Percentiles rank a stretch among this genome's conserved stretches.
Evolutionary conservation across 2,888 invertebrate genomes (phyloP).

Genomic region (Drosophila melanocephala): DNA sequence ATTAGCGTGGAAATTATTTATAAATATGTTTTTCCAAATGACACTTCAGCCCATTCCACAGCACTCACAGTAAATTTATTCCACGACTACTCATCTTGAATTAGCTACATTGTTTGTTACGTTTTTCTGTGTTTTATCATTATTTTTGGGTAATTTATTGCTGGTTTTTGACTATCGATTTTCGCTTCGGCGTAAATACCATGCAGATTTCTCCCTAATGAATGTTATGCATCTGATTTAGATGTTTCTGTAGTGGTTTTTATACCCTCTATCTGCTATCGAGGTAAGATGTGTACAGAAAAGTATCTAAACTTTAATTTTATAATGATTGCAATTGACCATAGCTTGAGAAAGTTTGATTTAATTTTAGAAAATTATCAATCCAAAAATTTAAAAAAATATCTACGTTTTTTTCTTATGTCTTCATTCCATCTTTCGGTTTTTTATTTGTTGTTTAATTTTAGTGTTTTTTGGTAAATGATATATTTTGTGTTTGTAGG

Average conservation of each 20-base stretch:
- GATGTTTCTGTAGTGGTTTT: slow-evolving; percentile 47
- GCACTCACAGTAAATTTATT: slow-evolving; percentile 3
- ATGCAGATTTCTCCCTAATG: slow-evolving; percentile 61
- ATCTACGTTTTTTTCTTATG: neutral
- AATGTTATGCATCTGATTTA: slow-evolving; percentile 60
- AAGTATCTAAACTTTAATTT: neutral
- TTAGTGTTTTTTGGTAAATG: neutral
- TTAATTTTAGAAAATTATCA: neutral
- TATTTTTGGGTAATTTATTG: slow-evolving; percentile 62
- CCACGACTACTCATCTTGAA: slow-evolving; percentile 3
- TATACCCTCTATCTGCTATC: neutral
- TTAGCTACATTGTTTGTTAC: slow-evolving; percentile 41
- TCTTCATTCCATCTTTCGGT: neutral
- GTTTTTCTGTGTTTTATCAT: slow-evolving; percentile 42
- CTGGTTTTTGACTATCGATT: slow-evolving; percentile 62
- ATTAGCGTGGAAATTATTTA: slow-evolving; percentile 79
- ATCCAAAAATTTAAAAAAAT: neutral
- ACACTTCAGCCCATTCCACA: slow-evolving; percentile 24
- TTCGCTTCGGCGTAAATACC: slow-evolving; percentile 45
- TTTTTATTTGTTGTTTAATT: neutral
- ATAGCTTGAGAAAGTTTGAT: neutral
- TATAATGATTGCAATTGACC: neutral
- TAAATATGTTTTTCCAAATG: slow-evolving; percentile 73
- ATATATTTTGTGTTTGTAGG: neutral
- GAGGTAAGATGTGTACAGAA: neutral